Evolutionary conservation across 2,888 invertebrate species (phyloP).

Genomic region (Ophion costatus): DNA sequence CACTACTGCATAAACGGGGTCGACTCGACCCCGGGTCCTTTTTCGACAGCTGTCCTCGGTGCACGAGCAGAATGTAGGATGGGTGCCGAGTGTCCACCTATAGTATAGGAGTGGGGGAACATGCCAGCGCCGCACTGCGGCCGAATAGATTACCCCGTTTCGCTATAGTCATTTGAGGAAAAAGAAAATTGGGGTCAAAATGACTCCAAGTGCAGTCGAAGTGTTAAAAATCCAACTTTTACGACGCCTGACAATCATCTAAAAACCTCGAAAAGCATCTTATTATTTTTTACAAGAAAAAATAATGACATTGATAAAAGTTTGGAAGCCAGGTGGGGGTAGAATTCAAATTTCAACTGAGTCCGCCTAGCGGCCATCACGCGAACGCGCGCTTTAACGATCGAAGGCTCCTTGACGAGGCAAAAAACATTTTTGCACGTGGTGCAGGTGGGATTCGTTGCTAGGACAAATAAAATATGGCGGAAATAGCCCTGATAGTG

Average conservation of each 20-base stretch:
- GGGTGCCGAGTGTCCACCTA: too few species aligned
- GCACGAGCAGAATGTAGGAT: too few species aligned
- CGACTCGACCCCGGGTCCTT: too few species aligned
- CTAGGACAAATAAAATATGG: conserved; percentile 25
- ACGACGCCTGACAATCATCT: neutral
- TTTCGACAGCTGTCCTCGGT: too few species aligned
- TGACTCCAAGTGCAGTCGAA: too few species aligned
- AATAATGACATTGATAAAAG: neutral
- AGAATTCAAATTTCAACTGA: neutral
- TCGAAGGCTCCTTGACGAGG: neutral
- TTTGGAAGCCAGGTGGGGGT: neutral
- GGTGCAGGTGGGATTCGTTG: conserved; percentile 38
- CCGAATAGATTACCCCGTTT: too few species aligned
- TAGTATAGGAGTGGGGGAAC: too few species aligned
- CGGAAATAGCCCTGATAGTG: neutral
- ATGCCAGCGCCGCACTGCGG: too few species aligned
- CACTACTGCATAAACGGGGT: too few species aligned
- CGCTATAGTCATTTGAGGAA: too few species aligned
- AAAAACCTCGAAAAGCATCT: neutral
- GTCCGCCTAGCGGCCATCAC: neutral
- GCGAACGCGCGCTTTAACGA: neutral
- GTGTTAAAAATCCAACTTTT: neutral
- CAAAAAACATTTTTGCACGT: conserved; percentile 6
- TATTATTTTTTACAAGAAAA: neutral
- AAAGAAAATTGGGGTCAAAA: too few species aligned